A percentile compares a stretch with the other conserved stretches of the same genome.
Conservation (phyloP, 2,113 vertebrate genomes). For the Hippotragus niger region DNA sequence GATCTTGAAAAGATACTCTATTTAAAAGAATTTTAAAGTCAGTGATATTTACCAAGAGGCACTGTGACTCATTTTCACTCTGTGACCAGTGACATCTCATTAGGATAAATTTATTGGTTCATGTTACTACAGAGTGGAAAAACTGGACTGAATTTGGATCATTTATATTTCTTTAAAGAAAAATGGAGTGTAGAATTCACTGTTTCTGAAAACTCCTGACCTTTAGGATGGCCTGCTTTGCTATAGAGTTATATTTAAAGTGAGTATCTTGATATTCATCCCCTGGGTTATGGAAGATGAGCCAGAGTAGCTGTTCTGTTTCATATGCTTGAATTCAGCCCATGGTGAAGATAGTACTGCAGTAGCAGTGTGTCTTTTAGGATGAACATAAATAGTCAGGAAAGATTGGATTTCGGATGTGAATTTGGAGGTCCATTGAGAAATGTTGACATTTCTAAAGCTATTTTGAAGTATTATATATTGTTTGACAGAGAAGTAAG, state of each 20-base stretch:
- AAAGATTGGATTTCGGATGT: not conserved
- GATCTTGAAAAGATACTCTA: not conserved
- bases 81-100: not conserved
- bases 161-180: not conserved
- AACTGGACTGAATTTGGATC: not conserved
- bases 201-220: not conserved
- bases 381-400: not conserved
- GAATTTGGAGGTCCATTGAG: not conserved
- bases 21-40: slow-evolving; percentile 14
- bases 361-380: not conserved
- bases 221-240: not conserved
- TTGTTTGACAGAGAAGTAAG: not conserved
- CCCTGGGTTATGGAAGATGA: not conserved
- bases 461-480: not conserved
- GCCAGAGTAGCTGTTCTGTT: not conserved
- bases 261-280: not conserved
- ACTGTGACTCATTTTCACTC: not conserved
- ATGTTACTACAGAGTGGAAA: not conserved
- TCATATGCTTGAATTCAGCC: not conserved
- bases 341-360: not conserved
- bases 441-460: not conserved
- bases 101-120: not conserved
- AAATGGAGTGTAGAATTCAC: not conserved
- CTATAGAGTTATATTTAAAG: not conserved
- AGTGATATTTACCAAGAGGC: not conserved